These are phyloP conservation scores for Epistrophe grossulariae DNA, from an alignment of 2,888 invertebrate species.

Conservation along the genomic window DNA sequence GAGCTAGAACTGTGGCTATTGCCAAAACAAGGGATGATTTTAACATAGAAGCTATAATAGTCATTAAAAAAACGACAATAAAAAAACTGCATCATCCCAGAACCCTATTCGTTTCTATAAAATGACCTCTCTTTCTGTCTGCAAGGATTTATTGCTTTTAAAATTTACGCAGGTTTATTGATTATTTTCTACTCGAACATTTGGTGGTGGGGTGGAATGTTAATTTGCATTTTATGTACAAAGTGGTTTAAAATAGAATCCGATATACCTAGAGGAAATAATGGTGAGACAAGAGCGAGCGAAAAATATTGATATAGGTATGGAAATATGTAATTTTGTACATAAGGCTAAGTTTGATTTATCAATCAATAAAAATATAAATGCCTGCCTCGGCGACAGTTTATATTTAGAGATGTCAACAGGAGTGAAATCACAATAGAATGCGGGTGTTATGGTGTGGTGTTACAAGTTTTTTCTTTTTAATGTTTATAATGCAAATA, in stretches of 20 bases:
- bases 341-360: slow-evolving; percentile 58
- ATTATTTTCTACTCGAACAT: slow-evolving; percentile 49
- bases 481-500: neutral
- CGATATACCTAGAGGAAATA: slow-evolving; percentile 1
- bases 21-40: slow-evolving; percentile 59
- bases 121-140: slow-evolving; percentile 41
- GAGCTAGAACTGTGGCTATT: slow-evolving; percentile 17
- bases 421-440: neutral
- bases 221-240: slow-evolving; percentile 68
- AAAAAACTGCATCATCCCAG: slow-evolving; percentile 15
- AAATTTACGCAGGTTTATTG: slow-evolving; percentile 71
- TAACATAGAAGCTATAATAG: slow-evolving; percentile 35
- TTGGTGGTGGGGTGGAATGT: slow-evolving; percentile 54
- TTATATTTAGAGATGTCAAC: neutral
- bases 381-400: neutral
- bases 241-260: slow-evolving; percentile 64
- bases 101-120: slow-evolving; percentile 18
- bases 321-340: slow-evolving; percentile 56
- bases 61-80: slow-evolving; percentile 8
- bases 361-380: slow-evolving; percentile 59
- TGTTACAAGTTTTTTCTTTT: neutral
- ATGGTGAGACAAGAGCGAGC: slow-evolving; percentile 21
- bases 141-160: slow-evolving; percentile 70
- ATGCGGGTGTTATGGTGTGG: neutral
- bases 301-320: slow-evolving; percentile 62